Conservation (phyloP, 2,888 invertebrate genomes). For the Acrocyrtus sp. region DNA sequence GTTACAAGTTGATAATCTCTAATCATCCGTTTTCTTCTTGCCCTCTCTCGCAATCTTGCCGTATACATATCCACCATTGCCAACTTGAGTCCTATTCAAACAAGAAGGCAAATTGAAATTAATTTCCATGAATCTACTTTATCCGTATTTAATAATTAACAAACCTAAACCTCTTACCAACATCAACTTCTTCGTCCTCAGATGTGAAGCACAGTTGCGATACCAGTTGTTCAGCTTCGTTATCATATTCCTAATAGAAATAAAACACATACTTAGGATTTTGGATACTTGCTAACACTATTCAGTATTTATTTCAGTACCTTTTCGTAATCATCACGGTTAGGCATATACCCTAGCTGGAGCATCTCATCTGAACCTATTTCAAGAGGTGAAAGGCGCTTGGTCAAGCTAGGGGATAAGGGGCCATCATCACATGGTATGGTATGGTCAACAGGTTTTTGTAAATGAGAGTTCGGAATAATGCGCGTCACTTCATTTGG, state of each 20-base stretch:
- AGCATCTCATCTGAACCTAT: constrained; percentile 85
- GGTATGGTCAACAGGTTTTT: constrained; percentile 79
- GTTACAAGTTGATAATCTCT: constrained; percentile 91
- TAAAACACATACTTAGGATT: neutral
- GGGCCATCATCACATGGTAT: constrained; percentile 79
- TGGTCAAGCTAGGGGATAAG: constrained; percentile 77
- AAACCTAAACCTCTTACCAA: constrained; percentile 70
- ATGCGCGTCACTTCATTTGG: constrained; percentile 40
- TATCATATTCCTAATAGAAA: constrained; percentile 84
- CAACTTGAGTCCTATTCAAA: constrained; percentile 73
- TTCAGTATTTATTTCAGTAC: constrained; percentile 67
- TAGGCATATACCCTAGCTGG: constrained; percentile 92
- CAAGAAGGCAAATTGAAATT: neutral
- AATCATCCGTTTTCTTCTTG: constrained; percentile 87
- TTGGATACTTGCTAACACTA: neutral
- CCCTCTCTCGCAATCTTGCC: constrained; percentile 83
- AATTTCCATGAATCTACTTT: neutral
- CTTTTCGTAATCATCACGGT: constrained; percentile 95
- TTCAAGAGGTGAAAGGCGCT: constrained; percentile 82
- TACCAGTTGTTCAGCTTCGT: constrained; percentile 89
- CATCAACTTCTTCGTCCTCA: constrained; percentile 91
- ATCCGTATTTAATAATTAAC: neutral
- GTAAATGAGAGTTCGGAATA: constrained; percentile 40
- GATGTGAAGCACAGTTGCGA: constrained; percentile 81
- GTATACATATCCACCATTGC: constrained; percentile 94